Evolutionary conservation across 2,113 vertebrate species (phyloP).

Genomic region (Tyto alba): DNA sequence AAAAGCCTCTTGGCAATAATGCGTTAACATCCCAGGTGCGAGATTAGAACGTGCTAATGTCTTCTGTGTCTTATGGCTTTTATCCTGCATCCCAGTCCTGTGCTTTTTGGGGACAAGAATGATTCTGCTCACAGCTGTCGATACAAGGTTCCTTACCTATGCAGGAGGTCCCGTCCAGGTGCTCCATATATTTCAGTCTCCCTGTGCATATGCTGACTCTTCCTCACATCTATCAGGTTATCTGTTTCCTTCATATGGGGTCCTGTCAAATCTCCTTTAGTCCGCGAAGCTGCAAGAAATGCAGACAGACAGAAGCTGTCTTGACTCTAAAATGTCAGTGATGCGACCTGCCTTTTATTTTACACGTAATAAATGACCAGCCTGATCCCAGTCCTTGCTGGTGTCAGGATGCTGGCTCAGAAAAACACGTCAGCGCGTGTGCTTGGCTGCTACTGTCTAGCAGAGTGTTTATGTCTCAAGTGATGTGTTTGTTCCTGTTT

Average conservation of each 20-base stretch:
- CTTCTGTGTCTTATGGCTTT: neutral
- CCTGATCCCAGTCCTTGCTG: neutral
- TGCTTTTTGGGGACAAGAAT: neutral
- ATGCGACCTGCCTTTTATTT: neutral
- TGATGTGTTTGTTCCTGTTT: neutral
- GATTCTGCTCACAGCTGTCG: neutral
- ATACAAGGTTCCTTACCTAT: neutral
- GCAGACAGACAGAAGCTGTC: neutral
- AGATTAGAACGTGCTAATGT: neutral
- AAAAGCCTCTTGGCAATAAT: neutral
- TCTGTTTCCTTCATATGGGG: neutral
- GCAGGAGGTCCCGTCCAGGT: neutral
- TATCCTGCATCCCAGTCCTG: neutral
- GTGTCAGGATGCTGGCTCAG: neutral
- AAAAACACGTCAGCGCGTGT: accelerated
- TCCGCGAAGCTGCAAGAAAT: neutral
- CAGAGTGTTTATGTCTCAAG: neutral
- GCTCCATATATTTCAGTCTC: neutral
- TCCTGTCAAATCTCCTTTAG: neutral
- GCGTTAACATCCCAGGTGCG: neutral
- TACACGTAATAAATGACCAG: neutral
- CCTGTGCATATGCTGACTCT: neutral
- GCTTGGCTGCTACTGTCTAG: neutral
- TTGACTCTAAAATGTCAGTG: neutral
- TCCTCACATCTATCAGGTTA: accelerated